These are phyloP conservation scores for Tigriopus japonicus DNA, from an alignment of 1,140 invertebrate genomes.

Conservation along the genomic window DNA sequence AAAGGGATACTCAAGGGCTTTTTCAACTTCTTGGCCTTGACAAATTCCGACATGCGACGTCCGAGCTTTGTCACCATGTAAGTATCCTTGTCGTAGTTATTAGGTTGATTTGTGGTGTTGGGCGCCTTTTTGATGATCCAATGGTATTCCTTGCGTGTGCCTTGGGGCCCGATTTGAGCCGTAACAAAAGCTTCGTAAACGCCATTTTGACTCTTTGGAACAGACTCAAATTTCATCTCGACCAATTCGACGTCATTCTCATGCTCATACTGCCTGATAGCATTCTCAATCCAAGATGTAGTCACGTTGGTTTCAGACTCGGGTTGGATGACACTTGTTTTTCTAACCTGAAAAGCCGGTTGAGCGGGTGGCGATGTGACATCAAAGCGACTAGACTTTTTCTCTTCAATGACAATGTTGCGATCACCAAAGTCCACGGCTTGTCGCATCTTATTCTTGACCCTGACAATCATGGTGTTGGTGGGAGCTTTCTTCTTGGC, in stretches of 20 bases:
- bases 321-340: not conserved
- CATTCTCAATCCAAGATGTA: not conserved
- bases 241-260: not conserved
- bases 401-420: too few species aligned
- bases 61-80: not conserved
- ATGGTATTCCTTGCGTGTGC: not conserved
- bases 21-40: not conserved
- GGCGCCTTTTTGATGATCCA: not conserved
- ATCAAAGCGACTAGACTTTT: too few species aligned
- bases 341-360: not conserved
- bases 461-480: too few species aligned
- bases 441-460: too few species aligned
- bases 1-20: not conserved
- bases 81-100: not conserved
- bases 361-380: not conserved
- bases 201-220: not conserved
- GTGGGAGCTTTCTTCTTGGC: too few species aligned
- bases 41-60: not conserved
- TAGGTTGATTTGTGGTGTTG: not conserved
- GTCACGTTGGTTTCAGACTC: not conserved
- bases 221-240: not conserved
- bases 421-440: too few species aligned
- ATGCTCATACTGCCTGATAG: not conserved
- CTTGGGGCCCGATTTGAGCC: not conserved
- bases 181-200: not conserved